phyloP scores from a whole-genome alignment of 35 echinoderm and acorn worm species.

The Diadema setosum region DNA sequence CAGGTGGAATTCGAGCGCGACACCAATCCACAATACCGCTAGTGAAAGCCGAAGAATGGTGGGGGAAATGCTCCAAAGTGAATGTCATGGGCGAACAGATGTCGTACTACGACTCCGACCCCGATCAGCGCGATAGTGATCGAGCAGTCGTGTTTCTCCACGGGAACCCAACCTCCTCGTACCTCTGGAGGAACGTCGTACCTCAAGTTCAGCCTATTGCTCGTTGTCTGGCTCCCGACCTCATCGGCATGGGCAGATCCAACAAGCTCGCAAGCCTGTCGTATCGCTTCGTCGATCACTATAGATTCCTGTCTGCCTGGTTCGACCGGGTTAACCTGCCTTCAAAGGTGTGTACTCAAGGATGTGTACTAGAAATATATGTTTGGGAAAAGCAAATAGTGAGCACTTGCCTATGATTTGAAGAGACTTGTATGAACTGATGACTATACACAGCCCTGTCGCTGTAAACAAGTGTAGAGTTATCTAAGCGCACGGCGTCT shows the following conservation, averaged over 20 bases:
- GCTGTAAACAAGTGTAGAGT: background rate
- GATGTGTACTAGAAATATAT: no score
- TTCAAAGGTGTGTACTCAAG: constrained; percentile 57
- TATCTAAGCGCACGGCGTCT: no score
- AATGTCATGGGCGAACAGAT: constrained; percentile 70
- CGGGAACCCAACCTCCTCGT: constrained; percentile 94
- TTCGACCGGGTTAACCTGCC: constrained; percentile 63
- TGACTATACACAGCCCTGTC: background rate
- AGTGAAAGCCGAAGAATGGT: constrained; percentile 69
- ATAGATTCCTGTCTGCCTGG: constrained; percentile 76
- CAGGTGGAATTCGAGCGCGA: background rate
- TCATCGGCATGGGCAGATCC: constrained; percentile 86
- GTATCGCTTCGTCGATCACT: constrained; percentile 81
- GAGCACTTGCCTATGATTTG: background rate
- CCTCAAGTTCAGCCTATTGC: constrained; percentile 58
- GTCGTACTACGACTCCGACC: constrained; percentile 87
- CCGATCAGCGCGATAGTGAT: constrained; percentile 11
- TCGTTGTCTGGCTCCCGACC: constrained; percentile 83
- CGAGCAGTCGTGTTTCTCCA: constrained; percentile 68
- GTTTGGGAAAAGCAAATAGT: no score
- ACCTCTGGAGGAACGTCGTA: constrained; percentile 84
- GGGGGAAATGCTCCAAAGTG: constrained; percentile 39
- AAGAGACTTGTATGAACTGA: background rate
- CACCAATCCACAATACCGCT: background rate
- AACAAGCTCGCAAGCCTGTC: constrained; percentile 39